Evolutionary conservation across 2,797 vertebrate species (phyloP).

Genomic region (Pogonophryne albipinna): DNA sequence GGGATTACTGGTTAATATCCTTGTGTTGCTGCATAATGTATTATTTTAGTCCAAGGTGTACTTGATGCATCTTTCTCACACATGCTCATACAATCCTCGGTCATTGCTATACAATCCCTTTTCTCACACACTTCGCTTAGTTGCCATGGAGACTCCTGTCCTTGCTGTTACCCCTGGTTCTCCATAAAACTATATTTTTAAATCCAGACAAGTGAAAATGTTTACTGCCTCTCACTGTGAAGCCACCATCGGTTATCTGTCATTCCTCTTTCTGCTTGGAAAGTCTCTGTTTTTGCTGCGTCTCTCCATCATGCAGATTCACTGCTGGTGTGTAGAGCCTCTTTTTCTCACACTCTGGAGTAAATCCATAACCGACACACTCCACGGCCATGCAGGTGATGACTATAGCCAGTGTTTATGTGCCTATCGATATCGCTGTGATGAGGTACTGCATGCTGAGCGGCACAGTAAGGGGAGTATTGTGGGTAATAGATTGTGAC

Average conservation of each 20-base stretch:
- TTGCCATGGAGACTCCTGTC: constrained; percentile 78
- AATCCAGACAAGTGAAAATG: constrained; percentile 32
- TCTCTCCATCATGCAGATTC: constrained; percentile 33
- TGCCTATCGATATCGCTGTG: constrained; percentile 58
- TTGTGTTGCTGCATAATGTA: background rate
- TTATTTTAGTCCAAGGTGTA: constrained; percentile 24
- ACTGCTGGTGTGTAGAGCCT: constrained; percentile 10
- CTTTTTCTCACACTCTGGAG: constrained; percentile 26
- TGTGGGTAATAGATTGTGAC: constrained; percentile 77
- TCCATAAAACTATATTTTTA: constrained; percentile 49
- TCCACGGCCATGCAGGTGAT: constrained; percentile 34
- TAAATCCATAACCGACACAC: constrained; percentile 46
- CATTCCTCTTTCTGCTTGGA: constrained; percentile 7
- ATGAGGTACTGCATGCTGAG: constrained; percentile 54
- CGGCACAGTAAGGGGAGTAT: constrained; percentile 29
- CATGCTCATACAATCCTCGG: constrained; percentile 11
- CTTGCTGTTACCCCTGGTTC: constrained; percentile 47
- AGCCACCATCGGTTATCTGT: constrained; percentile 13
- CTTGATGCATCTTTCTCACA: constrained; percentile 21
- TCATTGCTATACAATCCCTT: constrained; percentile 54
- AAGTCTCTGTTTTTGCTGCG: constrained; percentile 45
- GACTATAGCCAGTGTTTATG: constrained; percentile 55
- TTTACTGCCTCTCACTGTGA: constrained; percentile 30
- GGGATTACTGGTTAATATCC: constrained; percentile 1
- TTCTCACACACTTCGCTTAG: constrained; percentile 68